Conservation (phyloP, 2,888 invertebrate species). For the Deroplatys truncata region DNA sequence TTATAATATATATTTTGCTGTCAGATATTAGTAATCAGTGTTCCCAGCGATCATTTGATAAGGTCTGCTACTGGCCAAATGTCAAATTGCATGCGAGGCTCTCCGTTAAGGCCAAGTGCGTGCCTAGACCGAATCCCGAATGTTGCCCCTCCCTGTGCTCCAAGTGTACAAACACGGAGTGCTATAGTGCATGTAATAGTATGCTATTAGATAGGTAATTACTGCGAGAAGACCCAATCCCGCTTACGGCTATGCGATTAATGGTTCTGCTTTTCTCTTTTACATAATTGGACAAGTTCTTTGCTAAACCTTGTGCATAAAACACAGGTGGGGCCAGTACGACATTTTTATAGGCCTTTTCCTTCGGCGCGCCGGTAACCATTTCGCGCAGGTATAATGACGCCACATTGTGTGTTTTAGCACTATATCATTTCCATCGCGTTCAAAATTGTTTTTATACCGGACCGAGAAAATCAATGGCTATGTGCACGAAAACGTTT, state of each 20-base stretch:
- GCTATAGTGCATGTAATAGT: neutral
- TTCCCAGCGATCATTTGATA: too few species aligned
- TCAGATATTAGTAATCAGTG: too few species aligned
- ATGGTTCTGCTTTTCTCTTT: neutral
- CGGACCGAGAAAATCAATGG: too few species aligned
- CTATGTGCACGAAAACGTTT: too few species aligned
- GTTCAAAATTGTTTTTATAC: too few species aligned
- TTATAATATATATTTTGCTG: too few species aligned
- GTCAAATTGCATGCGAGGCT: neutral
- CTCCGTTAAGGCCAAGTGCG: neutral
- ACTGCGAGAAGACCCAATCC: neutral
- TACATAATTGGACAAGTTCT: neutral
- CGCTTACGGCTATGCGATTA: neutral
- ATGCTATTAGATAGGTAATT: neutral
- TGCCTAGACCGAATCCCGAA: neutral
- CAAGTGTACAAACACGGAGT: neutral
- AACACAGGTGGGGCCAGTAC: neutral
- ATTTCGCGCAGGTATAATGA: too few species aligned
- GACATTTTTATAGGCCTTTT: neutral
- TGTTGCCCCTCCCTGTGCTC: neutral
- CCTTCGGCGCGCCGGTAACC: too few species aligned
- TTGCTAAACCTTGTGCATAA: neutral
- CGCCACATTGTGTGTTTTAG: too few species aligned
- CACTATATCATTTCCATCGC: too few species aligned
- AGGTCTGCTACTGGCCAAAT: too few species aligned